Evolutionary conservation across 2,113 vertebrate genomes (phyloP).

Genomic region (Xenus cinereus): DNA sequence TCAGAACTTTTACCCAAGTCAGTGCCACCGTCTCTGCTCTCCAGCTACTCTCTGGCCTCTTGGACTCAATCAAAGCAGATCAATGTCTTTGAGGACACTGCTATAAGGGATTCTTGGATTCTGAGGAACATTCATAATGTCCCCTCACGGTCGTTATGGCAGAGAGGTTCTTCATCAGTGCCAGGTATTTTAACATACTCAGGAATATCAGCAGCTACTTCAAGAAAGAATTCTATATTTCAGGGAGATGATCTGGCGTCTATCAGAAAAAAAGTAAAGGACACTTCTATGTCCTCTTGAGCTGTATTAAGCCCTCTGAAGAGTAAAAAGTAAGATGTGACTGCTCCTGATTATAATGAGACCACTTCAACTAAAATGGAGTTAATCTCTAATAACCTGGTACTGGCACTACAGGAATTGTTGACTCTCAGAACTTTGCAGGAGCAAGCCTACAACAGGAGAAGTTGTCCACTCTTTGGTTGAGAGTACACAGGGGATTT

Average conservation of each 20-base stretch:
- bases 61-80: background rate
- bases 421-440: background rate
- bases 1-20: background rate
- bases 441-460: background rate
- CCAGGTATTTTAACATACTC: background rate
- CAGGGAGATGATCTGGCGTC: background rate
- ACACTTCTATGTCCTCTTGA: background rate
- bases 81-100: background rate
- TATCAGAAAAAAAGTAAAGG: background rate
- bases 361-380: background rate
- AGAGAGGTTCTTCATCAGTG: background rate
- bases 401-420: background rate
- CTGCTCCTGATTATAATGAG: background rate
- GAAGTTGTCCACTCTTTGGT: background rate
- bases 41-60: background rate
- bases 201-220: background rate
- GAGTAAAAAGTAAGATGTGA: background rate
- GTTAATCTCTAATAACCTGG: background rate
- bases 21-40: background rate
- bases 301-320: background rate
- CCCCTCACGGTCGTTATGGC: background rate
- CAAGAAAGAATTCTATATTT: background rate
- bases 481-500: background rate
- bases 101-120: accelerated
- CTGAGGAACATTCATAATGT: background rate